phyloP scores from a whole-genome alignment of 2,888 invertebrate species.

The Crepidodera aurea region DNA sequence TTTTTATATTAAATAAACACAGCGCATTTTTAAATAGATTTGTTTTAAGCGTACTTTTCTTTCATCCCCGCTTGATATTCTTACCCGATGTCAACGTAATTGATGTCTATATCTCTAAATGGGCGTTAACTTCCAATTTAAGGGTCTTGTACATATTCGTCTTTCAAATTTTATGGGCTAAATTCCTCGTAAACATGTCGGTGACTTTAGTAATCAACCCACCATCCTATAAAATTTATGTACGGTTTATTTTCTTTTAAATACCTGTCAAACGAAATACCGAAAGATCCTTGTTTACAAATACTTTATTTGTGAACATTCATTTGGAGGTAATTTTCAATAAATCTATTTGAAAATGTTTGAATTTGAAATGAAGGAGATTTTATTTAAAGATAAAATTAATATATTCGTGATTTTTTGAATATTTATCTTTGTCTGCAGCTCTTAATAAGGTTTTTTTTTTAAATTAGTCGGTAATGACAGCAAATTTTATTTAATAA shows the following conservation, averaged over 20 bases:
- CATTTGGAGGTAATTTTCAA: no score
- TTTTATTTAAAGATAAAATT: no score
- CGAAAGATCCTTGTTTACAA: neutral
- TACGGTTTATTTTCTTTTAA: neutral
- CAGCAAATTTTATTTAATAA: no score
- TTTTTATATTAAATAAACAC: no score
- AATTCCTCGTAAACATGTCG: constrained; percentile 4
- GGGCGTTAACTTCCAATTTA: neutral
- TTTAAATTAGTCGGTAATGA: no score
- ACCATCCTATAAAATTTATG: neutral
- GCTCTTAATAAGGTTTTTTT: no score
- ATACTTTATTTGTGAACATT: neutral
- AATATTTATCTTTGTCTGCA: no score
- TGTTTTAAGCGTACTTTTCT: no score
- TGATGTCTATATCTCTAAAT: neutral
- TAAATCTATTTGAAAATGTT: no score
- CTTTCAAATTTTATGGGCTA: constrained; percentile 1
- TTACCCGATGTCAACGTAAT: neutral
- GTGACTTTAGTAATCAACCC: neutral
- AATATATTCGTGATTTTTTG: no score
- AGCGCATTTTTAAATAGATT: no score
- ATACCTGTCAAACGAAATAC: neutral
- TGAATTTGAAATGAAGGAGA: no score
- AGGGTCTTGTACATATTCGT: constrained; percentile 5
- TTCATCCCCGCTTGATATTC: neutral